phyloP scores from a whole-genome alignment of 2,113 vertebrate species.

The Alces alces region DNA sequence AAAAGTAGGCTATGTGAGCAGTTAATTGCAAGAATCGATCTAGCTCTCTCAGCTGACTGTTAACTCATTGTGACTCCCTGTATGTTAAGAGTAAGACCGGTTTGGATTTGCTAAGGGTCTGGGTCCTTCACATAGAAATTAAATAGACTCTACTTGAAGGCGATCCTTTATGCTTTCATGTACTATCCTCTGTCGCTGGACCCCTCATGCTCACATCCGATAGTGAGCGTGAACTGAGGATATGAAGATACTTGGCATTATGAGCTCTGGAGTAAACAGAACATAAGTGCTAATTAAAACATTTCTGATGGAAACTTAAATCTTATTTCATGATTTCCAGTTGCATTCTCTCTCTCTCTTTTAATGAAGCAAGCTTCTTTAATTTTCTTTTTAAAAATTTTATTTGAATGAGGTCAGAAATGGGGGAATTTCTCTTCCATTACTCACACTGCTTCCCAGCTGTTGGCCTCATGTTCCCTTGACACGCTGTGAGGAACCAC shows the following conservation, averaged over 20 bases:
- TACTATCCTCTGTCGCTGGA: neutral
- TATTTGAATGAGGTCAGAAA: constrained; percentile 68
- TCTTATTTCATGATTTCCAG: constrained; percentile 54
- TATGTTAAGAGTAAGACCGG: neutral
- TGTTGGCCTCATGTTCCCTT: constrained; percentile 34
- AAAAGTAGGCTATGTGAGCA: neutral
- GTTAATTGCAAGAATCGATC: neutral
- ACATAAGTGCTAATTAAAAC: constrained; percentile 54
- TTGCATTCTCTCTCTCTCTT: constrained; percentile 1
- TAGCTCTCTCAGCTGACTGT: neutral
- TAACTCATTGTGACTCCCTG: neutral
- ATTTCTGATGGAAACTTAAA: constrained; percentile 46
- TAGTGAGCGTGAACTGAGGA: neutral
- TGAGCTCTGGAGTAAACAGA: constrained; percentile 31
- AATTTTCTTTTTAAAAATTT: constrained; percentile 63
- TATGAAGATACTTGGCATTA: neutral
- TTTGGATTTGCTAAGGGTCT: neutral
- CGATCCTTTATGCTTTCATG: neutral
- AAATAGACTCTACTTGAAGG: neutral
- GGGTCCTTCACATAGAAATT: neutral
- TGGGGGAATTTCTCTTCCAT: neutral
- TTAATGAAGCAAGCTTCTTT: constrained; percentile 63
- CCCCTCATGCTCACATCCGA: neutral
- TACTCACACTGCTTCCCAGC: constrained; percentile 47
- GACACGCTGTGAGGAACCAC: neutral